Conservation (phyloP, 2,797 vertebrate genomes). For the Perodicticus potto region DNA sequence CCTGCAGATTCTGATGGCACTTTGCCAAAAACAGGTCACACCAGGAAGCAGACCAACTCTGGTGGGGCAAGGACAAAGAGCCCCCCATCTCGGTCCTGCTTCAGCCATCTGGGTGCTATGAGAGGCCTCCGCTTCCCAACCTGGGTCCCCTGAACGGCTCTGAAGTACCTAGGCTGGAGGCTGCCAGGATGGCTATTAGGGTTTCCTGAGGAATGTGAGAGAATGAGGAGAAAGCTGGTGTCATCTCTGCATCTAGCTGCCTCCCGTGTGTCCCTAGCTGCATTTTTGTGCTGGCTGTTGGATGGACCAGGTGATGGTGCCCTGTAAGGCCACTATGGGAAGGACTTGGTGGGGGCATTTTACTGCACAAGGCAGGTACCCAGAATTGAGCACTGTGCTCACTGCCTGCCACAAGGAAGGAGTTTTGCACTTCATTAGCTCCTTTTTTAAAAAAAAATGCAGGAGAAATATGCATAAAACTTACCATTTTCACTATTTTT, state of each 20-base stretch:
- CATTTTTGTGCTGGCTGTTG: too few relatives aligned
- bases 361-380: neutral
- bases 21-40: neutral
- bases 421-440: neutral
- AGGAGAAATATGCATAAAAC: neutral
- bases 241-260: neutral
- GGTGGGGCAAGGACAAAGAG: rapidly evolving
- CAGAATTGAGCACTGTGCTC: neutral
- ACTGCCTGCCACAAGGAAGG: neutral
- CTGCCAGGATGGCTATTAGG: too few relatives aligned
- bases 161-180: neutral
- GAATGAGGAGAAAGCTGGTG: neutral
- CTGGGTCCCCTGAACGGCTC: neutral
- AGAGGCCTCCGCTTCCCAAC: too few relatives aligned
- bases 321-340: neutral
- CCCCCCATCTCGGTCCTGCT: neutral
- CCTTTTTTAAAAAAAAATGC: neutral
- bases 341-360: neutral
- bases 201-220: neutral
- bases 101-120: neutral
- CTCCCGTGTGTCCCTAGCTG: neutral
- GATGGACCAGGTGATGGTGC: neutral
- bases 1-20: rapidly evolving
- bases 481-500: neutral
- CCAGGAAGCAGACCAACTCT: neutral